These are phyloP conservation scores for Rattus norvegicus DNA, from an alignment of 2,113 vertebrate genomes.

Conservation along the genomic window GRCr8 NC_086021.1:154611001-154611500, in stretches of 20 bases:
- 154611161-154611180: neutral
- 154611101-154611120: neutral
- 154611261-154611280: neutral
- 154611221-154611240: neutral
- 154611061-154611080: neutral
- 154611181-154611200: neutral
- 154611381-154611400: neutral
- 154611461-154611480: neutral
- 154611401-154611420: neutral
- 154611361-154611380: neutral
- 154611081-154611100: neutral
- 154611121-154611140: neutral
- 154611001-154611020: neutral
- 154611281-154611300: neutral
- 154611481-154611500: neutral
- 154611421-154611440: neutral
- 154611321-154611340: neutral
- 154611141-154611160: neutral
- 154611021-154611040: neutral
- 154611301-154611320: neutral
- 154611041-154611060: neutral
- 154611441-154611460: neutral
- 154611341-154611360: neutral
- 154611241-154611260: neutral
- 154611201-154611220: neutral